A percentile compares a stretch with the other conserved stretches of the same genome.
phyloP scores from a whole-genome alignment of 2,888 invertebrate genomes.

The Pomacea canaliculata region DNA sequence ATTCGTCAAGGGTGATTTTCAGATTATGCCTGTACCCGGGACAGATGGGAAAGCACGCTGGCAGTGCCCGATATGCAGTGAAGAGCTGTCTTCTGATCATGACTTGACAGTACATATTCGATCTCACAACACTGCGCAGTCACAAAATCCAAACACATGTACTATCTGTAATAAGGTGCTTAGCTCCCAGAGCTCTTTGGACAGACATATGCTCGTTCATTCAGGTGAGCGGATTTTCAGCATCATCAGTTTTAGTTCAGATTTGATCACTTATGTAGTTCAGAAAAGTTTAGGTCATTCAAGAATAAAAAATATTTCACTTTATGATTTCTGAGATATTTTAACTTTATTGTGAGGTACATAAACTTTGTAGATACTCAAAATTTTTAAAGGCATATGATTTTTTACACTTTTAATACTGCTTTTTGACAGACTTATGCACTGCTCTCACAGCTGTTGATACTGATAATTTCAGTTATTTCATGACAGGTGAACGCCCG shows the following conservation, averaged over 20 bases:
- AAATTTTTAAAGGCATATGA: too few species aligned
- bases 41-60: conserved; percentile 67
- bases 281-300: too few species aligned
- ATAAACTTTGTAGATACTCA: too few species aligned
- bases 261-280: too few species aligned
- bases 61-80: conserved; percentile 78
- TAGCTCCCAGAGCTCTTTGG: conserved; percentile 83
- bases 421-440: too few species aligned
- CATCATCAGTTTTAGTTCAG: not conserved
- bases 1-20: conserved; percentile 5
- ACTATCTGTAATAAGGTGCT: conserved; percentile 79
- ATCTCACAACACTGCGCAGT: conserved; percentile 62
- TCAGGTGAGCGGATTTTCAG: conserved; percentile 69
- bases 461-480: too few species aligned
- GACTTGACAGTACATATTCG: conserved; percentile 81
- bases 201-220: conserved; percentile 84
- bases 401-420: too few species aligned
- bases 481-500: conserved; percentile 78
- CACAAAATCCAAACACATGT: conserved; percentile 72
- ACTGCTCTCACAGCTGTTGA: too few species aligned
- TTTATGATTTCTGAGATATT: too few species aligned
- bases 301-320: too few species aligned
- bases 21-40: conserved; percentile 64
- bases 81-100: conserved; percentile 76
- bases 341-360: too few species aligned